A percentile compares a stretch with the other conserved stretches of the same genome.
Conservation (phyloP, 2,888 invertebrate species). For the Pollenia amentaria region DNA sequence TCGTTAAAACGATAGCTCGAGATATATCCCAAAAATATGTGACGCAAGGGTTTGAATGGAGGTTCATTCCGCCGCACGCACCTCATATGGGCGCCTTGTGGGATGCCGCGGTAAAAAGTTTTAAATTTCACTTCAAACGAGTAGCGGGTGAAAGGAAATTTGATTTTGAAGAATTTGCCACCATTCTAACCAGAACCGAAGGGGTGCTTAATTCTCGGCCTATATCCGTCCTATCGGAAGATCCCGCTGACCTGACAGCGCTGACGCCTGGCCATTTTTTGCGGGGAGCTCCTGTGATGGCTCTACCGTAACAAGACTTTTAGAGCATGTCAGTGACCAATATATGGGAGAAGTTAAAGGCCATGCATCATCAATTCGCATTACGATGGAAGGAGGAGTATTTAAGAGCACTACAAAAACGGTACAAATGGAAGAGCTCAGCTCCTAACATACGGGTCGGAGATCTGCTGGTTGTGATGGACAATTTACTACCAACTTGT, state of each 20-base stretch:
- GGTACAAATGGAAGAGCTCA: no score
- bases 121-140: conserved; percentile 45
- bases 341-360: background rate
- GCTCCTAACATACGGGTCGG: no score
- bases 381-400: conserved; percentile 1
- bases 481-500: no score
- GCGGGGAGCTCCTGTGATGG: conserved; percentile 34
- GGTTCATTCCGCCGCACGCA: conserved; percentile 56
- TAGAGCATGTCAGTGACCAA: conserved; percentile 5
- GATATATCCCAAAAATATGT: no score
- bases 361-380: background rate
- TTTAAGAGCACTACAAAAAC: no score
- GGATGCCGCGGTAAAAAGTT: conserved; percentile 46
- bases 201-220: no score
- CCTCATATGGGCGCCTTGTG: conserved; percentile 63
- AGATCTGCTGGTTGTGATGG: no score
- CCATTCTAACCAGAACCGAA: conserved; percentile 30
- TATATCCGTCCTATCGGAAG: no score
- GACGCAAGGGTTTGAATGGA: conserved; percentile 48
- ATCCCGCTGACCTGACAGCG: no score
- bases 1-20: background rate
- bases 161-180: conserved; percentile 52
- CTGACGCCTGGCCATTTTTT: no score
- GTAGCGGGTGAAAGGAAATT: conserved; percentile 9
- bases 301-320: conserved; percentile 28